Evolutionary conservation across 2,113 vertebrate genomes (phyloP), one percentile per base, ranked within the genome.

Genomic region (Albula glossodonta): DNA sequence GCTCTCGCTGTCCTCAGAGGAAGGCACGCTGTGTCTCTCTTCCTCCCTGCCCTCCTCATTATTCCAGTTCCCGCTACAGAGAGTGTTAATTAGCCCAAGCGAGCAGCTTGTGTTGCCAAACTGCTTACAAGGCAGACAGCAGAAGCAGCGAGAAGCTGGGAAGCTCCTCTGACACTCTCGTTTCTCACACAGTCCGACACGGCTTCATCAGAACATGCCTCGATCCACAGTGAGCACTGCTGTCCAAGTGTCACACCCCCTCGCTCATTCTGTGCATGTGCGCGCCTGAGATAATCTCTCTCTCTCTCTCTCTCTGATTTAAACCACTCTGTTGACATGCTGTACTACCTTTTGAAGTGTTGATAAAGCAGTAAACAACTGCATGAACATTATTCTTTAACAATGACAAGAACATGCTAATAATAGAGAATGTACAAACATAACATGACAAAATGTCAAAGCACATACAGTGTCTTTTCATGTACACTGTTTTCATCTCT

Each of bases 21-120:
- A 22, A 66, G 19, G 60, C 57, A 60, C 12, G 17, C 63, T 4
- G 63, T 17, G 19, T 22, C 63, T 70, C 63, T n/a, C 63, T 70
- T 19, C 50, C 50, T 31, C 22, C 25, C 49, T 15, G 48, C 25
- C 50, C 49, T 9, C 63, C 83, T 51, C 8, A 22, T 31, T 51
- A 51, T 84, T 22, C 51, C 63, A 52, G 66, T 50, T 49, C 66
- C 83, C 52, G 83, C 83, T 41, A n/a, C 83, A 77, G 49, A n/a
- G 7, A 1, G 49, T 25, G 3, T 25, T 84, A 74, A 84, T 78
- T 84, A 70, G 82, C 8, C 13, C 1, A 0, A 57, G 83, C 66
- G 50, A 51, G 57, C 50, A 10, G 70, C n/a, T 41, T 2, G 63
- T 25, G 25, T 22, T 9, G 70, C 83, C 63, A 41, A 53, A 17